phyloP scores from a whole-genome alignment of 2,888 invertebrate species.

The Ophion costatus region DNA sequence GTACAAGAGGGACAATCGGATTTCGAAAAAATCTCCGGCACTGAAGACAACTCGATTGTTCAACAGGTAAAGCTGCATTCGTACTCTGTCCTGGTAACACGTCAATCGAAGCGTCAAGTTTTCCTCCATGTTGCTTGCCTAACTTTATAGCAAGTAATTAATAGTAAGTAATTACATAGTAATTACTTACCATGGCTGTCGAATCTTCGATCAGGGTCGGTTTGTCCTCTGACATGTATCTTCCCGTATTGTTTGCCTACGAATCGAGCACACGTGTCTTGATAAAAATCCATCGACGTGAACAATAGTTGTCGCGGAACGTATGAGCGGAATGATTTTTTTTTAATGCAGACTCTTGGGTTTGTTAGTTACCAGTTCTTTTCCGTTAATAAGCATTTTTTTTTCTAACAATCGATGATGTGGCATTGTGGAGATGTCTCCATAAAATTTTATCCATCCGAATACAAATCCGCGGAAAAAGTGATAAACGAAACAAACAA shows the following conservation, averaged over 20 bases:
- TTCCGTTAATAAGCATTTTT: no score
- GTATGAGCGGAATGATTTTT: no score
- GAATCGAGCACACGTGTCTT: background rate
- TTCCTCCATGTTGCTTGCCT: background rate
- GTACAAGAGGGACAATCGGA: conserved; percentile 47
- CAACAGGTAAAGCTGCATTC: conserved; percentile 55
- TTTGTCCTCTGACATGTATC: conserved; percentile 32
- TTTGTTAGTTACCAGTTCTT: no score
- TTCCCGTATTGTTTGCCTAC: conserved; percentile 32
- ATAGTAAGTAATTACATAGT: background rate
- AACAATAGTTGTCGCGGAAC: no score
- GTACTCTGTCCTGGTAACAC: conserved; percentile 52
- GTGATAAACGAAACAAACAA: no score
- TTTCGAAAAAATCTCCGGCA: conserved; percentile 52
- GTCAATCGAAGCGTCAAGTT: background rate
- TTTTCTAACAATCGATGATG: no score
- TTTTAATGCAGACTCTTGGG: no score
- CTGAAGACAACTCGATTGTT: conserved; percentile 52
- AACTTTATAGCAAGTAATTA: conserved; percentile 12
- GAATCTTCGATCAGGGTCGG: conserved; percentile 41
- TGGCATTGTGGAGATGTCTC: no score
- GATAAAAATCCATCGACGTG: no score
- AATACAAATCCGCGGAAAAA: no score
- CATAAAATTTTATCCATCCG: no score
- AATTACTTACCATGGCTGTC: conserved; percentile 32